phyloP scores from a whole-genome alignment of 2,797 vertebrate species.

The Lycodopsis pacificus region DNA sequence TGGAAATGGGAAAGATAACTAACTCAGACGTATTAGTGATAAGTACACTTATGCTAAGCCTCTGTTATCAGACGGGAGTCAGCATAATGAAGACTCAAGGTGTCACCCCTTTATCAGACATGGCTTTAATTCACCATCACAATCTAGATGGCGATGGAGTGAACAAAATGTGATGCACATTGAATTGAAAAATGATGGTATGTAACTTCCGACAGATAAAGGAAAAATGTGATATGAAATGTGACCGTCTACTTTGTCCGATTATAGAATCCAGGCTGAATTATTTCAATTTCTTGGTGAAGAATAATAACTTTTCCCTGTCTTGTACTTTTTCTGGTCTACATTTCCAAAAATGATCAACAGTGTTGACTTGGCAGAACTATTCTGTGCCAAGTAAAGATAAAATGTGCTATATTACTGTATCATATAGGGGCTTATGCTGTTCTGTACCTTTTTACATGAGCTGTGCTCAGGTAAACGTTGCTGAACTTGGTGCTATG shows the following conservation, averaged over 20 bases:
- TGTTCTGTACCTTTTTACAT: background rate
- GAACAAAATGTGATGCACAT: background rate
- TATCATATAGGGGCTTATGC: background rate
- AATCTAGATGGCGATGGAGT: constrained; percentile 25
- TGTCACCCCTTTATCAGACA: constrained; percentile 37
- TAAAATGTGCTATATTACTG: background rate
- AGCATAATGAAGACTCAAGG: constrained; percentile 19
- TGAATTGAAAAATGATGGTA: constrained; percentile 2
- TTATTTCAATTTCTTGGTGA: constrained; percentile 1
- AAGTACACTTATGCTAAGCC: constrained; percentile 42
- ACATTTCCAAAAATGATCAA: background rate
- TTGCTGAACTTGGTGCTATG: background rate
- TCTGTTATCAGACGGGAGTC: constrained; percentile 31
- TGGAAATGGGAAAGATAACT: constrained; percentile 47
- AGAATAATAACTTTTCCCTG: background rate
- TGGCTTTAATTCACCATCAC: constrained; percentile 35
- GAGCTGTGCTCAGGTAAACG: background rate
- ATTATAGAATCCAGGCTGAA: constrained; percentile 3
- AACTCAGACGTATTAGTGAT: constrained; percentile 31
- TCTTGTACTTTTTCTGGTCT: background rate
- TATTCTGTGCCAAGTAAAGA: background rate
- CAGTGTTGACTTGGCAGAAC: background rate
- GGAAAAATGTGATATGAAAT: background rate
- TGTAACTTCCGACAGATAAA: background rate
- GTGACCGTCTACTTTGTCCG: background rate